These are phyloP conservation scores for Euwallacea fornicatus DNA, from an alignment of 1,140 invertebrate species.

Conservation along the genomic window DNA sequence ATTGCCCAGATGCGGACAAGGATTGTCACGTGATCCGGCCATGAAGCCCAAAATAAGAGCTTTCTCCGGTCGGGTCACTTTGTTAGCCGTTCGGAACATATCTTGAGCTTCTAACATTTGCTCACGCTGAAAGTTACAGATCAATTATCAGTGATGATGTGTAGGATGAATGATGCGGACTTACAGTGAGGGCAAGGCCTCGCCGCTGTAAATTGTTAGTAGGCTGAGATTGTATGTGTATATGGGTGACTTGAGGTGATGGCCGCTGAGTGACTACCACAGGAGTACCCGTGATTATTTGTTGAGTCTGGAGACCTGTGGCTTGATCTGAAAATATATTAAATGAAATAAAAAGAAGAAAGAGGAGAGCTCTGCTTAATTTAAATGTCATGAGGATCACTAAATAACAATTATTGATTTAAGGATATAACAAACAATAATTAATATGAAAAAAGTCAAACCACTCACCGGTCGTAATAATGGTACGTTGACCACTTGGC, in stretches of 20 bases:
- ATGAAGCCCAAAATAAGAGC: constrained; percentile 97
- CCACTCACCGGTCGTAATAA: constrained; percentile 40
- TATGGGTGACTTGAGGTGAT: constrained; percentile 57
- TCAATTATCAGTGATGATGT: not conserved
- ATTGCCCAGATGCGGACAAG: constrained; percentile 90
- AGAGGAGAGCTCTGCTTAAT: not conserved
- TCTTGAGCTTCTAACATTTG: constrained; percentile 97
- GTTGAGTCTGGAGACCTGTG: constrained; percentile 33
- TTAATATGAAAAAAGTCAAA: too few species aligned
- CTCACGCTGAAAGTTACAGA: constrained; percentile 67
- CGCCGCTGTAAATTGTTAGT: constrained; percentile 63
- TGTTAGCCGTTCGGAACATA: constrained; percentile 95
- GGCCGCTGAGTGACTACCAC: constrained; percentile 48
- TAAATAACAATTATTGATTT: not conserved
- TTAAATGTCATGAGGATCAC: too few species aligned
- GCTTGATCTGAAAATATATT: constrained; percentile 25
- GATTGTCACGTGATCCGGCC: constrained; percentile 94
- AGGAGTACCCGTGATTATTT: constrained; percentile 40
- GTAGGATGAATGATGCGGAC: constrained; percentile 26
- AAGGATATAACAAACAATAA: not conserved
- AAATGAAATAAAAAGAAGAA: not conserved
- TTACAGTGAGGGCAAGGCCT: constrained; percentile 80
- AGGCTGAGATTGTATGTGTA: constrained; percentile 59
- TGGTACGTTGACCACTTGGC: constrained; percentile 42
- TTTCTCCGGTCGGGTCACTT: constrained; percentile 93